These are phyloP conservation scores for Lithophane semibrunnea DNA, from an alignment of 2,888 invertebrate genomes.

Conservation along the genomic window DNA sequence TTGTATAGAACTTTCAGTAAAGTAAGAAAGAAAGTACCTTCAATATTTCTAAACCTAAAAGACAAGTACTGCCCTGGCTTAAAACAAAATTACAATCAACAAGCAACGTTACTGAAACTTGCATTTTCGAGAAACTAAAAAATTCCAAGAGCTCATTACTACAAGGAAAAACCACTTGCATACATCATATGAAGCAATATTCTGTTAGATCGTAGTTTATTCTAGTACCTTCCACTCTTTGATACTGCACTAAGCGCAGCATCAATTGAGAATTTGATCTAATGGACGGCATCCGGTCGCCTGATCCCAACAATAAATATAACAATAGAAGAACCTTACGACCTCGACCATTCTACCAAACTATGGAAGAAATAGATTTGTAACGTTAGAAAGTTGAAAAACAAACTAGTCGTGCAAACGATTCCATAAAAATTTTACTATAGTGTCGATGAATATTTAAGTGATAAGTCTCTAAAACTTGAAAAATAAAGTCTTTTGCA, in stretches of 20 bases:
- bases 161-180: conserved; percentile 3
- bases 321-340: conserved; percentile 33
- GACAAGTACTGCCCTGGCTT: neutral
- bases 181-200: conserved; percentile 1
- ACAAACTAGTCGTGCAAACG: too few species aligned
- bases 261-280: conserved; percentile 47
- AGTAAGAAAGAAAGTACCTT: neutral
- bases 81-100: neutral
- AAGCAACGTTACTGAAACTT: neutral
- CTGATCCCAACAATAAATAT: conserved; percentile 19
- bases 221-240: conserved; percentile 26
- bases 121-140: too few species aligned
- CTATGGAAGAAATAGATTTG: conserved; percentile 12
- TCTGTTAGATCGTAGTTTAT: conserved; percentile 33
- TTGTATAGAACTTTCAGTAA: neutral
- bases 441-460: too few species aligned
- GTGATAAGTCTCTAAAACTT: too few species aligned
- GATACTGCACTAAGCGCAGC: conserved; percentile 46
- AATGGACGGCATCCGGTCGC: conserved; percentile 41
- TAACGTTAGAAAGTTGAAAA: neutral
- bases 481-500: too few species aligned
- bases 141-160: too few species aligned
- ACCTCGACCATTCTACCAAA: conserved; percentile 8
- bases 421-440: too few species aligned
- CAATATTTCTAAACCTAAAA: neutral